phyloP scores from a whole-genome alignment of 2,888 invertebrate species.

The Iselma pallidipennis region DNA sequence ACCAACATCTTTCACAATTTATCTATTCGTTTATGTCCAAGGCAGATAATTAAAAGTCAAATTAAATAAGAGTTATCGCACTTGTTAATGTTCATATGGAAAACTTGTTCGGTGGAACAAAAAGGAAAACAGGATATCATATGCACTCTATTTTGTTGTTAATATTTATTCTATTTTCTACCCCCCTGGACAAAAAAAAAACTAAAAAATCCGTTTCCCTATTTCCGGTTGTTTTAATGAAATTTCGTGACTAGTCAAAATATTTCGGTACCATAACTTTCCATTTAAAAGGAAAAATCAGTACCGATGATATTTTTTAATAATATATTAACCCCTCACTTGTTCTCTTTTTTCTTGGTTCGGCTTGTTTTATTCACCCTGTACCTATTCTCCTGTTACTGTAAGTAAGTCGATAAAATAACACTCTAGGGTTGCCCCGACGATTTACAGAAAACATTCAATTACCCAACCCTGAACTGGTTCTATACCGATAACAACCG shows the following conservation, averaged over 20 bases:
- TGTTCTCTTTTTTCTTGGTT: neutral
- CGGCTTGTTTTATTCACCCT: slow-evolving; percentile 7
- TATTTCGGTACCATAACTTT: neutral
- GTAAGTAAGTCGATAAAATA: slow-evolving; percentile 48
- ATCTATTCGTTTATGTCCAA: slow-evolving; percentile 35
- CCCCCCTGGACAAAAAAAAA: neutral
- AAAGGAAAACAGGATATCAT: neutral
- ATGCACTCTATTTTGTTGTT: slow-evolving; percentile 2
- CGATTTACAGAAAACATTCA: slow-evolving; percentile 46
- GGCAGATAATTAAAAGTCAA: slow-evolving; percentile 50
- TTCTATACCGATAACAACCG: slow-evolving; percentile 48
- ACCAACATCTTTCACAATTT: slow-evolving; percentile 30
- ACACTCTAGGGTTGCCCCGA: slow-evolving; percentile 37
- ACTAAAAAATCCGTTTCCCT: no score
- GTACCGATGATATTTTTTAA: neutral
- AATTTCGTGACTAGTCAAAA: neutral
- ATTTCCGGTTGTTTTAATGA: neutral
- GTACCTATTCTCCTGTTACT: slow-evolving; percentile 40
- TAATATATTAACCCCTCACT: neutral
- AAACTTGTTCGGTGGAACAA: neutral
- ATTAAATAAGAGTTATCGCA: slow-evolving; percentile 52
- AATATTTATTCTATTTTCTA: slow-evolving; percentile 5
- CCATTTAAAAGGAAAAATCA: no score
- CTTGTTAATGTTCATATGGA: slow-evolving; percentile 32
- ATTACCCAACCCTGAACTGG: slow-evolving; percentile 42